A percentile compares a stretch with the other conserved stretches of the same genome.
These are phyloP conservation scores for Zosterops pallidus DNA, from an alignment of 2,113 vertebrate genomes.

Conservation along the genomic window DNA sequence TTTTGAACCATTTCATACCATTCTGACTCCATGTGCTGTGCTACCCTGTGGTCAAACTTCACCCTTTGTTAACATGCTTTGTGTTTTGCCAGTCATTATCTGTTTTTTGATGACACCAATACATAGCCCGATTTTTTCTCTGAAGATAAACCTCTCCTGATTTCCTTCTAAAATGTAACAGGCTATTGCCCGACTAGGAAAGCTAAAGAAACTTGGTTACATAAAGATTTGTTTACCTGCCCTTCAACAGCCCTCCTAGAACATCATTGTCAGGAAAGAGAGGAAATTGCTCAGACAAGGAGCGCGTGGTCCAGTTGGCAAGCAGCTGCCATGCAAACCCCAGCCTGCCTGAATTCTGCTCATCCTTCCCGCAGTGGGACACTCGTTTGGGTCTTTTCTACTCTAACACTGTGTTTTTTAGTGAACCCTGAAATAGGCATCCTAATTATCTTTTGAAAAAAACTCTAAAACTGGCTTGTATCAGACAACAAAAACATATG, in stretches of 20 bases:
- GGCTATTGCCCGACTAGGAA: neutral
- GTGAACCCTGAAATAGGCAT: neutral
- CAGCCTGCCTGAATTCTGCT: neutral
- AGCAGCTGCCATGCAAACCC: neutral
- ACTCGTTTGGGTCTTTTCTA: neutral
- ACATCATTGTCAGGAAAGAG: neutral
- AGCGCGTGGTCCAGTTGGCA: fast-evolving
- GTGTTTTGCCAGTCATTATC: neutral
- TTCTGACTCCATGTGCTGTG: neutral
- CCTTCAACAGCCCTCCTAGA: neutral
- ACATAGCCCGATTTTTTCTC: neutral
- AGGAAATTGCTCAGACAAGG: fast-evolving
- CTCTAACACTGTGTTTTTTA: neutral
- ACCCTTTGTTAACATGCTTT: neutral
- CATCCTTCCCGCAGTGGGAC: neutral
- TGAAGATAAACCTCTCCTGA: neutral
- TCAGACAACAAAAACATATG: neutral
- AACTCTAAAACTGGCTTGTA: neutral
- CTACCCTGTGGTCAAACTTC: neutral
- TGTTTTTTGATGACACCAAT: neutral
- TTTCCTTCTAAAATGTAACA: neutral
- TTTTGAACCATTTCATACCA: neutral
- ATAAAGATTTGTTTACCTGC: neutral
- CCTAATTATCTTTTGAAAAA: neutral
- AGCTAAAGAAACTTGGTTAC: neutral